A percentile compares a stretch with the other conserved stretches of the same genome.
Conservation (phyloP, 30 jellyfish, hydroid and myxozoan genomes). For the Chrysaora quinquecirrha region DNA sequence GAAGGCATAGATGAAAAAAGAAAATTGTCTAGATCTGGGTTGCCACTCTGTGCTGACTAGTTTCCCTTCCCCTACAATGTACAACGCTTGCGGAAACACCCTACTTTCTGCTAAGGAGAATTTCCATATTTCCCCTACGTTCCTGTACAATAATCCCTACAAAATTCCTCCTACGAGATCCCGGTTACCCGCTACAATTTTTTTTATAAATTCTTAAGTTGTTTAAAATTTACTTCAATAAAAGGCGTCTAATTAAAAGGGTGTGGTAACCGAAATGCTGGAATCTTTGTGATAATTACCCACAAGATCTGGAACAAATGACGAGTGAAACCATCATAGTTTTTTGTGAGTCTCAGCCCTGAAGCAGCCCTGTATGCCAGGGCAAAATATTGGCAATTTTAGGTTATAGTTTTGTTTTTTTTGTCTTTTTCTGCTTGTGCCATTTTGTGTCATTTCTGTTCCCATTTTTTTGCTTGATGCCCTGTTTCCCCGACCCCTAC, state of each 20-base stretch:
- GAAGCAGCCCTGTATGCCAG: too few relatives aligned
- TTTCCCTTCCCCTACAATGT: neutral
- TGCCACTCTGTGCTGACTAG: neutral
- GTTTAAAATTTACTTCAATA: neutral
- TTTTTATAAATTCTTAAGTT: neutral
- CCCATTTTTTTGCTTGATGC: too few relatives aligned
- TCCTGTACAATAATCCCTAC: neutral
- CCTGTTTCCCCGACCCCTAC: too few relatives aligned
- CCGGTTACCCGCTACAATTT: neutral
- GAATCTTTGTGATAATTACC: neutral
- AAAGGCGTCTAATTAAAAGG: neutral
- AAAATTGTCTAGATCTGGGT: neutral
- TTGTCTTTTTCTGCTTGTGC: too few relatives aligned
- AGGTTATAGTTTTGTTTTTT: too few relatives aligned
- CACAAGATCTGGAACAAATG: neutral
- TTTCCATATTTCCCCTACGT: too few relatives aligned
- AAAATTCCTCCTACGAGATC: neutral
- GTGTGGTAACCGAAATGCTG: neutral
- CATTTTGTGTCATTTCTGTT: too few relatives aligned
- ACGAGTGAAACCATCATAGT: too few relatives aligned
- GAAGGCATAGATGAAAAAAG: neutral
- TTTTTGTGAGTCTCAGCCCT: too few relatives aligned
- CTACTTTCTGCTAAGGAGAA: neutral
- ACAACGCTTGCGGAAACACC: constrained; percentile 6
- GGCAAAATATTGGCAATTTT: too few relatives aligned